phyloP scores from a whole-genome alignment of 1,140 invertebrate species.

The Pemphigus obesinymphae region DNA sequence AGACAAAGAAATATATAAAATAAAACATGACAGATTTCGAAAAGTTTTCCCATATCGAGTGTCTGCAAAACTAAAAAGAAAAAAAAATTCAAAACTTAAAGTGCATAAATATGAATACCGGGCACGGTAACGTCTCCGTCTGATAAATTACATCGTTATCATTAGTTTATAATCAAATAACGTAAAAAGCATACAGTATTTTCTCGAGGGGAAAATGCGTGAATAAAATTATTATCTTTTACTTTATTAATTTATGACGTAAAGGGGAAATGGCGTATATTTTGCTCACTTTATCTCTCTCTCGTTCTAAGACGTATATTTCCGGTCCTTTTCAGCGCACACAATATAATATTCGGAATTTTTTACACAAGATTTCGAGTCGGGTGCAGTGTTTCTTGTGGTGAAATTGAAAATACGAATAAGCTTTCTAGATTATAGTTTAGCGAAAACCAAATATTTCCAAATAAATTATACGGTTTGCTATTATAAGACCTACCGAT shows the following conservation, averaged over 20 bases:
- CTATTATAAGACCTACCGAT: no score
- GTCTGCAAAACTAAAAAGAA: not conserved
- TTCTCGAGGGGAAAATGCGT: constrained; percentile 24
- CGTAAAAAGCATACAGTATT: constrained; percentile 16
- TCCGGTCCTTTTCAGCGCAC: not conserved
- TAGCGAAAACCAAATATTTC: no score
- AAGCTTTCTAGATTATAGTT: no score
- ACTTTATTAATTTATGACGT: constrained; percentile 26
- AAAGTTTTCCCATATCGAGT: not conserved
- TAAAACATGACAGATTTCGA: not conserved
- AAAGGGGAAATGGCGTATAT: not conserved
- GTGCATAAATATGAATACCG: constrained; percentile 1
- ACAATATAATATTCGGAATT: not conserved
- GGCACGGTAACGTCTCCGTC: not conserved
- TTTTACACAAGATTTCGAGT: constrained; percentile 10
- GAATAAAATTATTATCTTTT: constrained; percentile 24
- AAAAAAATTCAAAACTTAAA: not conserved
- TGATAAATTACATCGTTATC: constrained; percentile 32
- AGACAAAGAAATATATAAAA: not conserved
- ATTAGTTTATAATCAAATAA: constrained; percentile 29
- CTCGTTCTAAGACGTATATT: not conserved
- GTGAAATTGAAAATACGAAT: constrained; percentile 20
- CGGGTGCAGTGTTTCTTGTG: not conserved
- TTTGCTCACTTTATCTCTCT: not conserved
- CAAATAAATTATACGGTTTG: no score